Evolutionary conservation across 2,113 vertebrate species (phyloP).

Genomic region (Sisor rabdophorus): DNA sequence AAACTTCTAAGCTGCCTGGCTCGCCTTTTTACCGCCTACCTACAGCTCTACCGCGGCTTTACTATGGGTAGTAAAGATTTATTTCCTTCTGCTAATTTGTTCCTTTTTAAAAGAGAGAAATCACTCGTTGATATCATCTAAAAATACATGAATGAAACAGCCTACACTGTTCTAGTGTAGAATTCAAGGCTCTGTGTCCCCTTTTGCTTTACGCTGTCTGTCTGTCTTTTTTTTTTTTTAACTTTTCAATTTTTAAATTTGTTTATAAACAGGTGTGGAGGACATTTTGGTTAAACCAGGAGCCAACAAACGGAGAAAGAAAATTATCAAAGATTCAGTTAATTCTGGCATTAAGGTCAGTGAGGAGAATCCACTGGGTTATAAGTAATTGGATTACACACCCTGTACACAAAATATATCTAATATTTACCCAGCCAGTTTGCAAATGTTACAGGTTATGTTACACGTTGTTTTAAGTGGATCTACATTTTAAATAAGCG

Average conservation of each 20-base stretch:
- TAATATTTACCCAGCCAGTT: background rate
- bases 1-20: conserved; percentile 89
- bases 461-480: no score
- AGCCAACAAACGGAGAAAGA: conserved; percentile 76
- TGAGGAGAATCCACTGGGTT: no score
- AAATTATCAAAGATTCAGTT: conserved; percentile 78
- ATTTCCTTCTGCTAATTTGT: background rate
- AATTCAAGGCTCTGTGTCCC: background rate
- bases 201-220: background rate
- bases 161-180: background rate
- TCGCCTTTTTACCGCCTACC: conserved; percentile 91
- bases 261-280: conserved; percentile 84
- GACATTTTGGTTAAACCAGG: conserved; percentile 86
- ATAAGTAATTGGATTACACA: no score
- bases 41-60: conserved; percentile 94
- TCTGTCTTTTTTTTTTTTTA: background rate
- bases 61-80: conserved; percentile 75
- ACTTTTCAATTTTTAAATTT: conserved; percentile 15
- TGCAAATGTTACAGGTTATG: background rate
- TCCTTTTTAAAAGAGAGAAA: no score
- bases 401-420: background rate
- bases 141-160: background rate
- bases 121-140: no score
- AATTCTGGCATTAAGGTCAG: conserved; percentile 77
- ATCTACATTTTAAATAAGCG: no score